phyloP scores from a whole-genome alignment of 2,797 vertebrate species.

The Gymnothorax javanicus region DNA sequence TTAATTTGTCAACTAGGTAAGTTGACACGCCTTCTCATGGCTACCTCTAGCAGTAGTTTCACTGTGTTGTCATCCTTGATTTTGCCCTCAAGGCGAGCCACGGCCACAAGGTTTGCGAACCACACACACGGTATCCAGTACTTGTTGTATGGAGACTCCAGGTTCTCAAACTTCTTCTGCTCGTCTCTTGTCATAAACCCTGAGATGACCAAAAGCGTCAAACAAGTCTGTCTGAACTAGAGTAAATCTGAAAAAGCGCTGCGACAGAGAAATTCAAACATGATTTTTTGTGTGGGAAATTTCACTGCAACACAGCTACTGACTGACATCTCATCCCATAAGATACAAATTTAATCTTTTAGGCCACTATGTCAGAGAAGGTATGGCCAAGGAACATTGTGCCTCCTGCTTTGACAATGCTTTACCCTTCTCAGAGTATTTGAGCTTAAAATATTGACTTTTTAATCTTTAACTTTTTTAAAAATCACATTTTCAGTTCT shows the following conservation, averaged over 20 bases:
- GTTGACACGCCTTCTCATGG: background rate
- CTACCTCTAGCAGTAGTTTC: conserved; percentile 88
- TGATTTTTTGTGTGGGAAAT: background rate
- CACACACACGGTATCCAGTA: conserved; percentile 94
- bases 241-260: background rate
- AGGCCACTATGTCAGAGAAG: background rate
- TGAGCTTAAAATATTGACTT: too few relatives aligned
- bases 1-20: too few relatives aligned
- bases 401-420: background rate
- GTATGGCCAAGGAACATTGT: background rate
- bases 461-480: too few relatives aligned
- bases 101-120: conserved; percentile 86
- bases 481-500: too few relatives aligned
- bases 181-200: conserved; percentile 93
- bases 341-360: background rate
- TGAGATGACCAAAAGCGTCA: conserved; percentile 47
- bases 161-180: conserved; percentile 86
- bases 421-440: background rate
- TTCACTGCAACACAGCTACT: background rate
- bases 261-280: background rate
- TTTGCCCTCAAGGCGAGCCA: conserved; percentile 84
- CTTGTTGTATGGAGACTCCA: conserved; percentile 89
- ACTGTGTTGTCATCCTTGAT: conserved; percentile 86
- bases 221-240: background rate
- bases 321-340: background rate